phyloP scores from a whole-genome alignment of 92 coral and sea anemone genomes.

The Actinostola sp. region DNA sequence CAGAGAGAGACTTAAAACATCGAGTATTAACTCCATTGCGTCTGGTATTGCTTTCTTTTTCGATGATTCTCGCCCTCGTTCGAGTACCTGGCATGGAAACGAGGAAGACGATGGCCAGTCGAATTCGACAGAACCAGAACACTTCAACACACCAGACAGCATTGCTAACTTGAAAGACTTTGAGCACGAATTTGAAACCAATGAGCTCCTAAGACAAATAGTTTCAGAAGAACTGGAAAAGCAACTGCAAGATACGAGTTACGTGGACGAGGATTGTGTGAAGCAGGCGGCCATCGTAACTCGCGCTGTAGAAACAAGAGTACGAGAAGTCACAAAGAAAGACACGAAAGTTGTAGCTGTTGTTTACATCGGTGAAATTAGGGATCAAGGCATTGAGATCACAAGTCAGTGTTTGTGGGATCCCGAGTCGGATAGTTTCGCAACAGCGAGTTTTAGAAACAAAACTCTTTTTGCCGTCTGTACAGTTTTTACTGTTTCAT shows the following conservation, averaged over 20 bases:
- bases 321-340: slow-evolving; percentile 49
- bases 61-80: slow-evolving; percentile 59
- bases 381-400: slow-evolving; percentile 95
- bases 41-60: slow-evolving; percentile 75
- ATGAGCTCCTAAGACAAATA: slow-evolving; percentile 69
- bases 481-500: slow-evolving; percentile 80
- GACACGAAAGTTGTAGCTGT: slow-evolving; percentile 79
- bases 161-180: slow-evolving; percentile 71
- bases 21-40: slow-evolving; percentile 84
- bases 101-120: slow-evolving; percentile 39
- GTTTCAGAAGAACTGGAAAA: slow-evolving; percentile 76
- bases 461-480: slow-evolving; percentile 87
- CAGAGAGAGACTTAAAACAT: slow-evolving; percentile 59
- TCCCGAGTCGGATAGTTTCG: slow-evolving; percentile 84
- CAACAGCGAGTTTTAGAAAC: slow-evolving; percentile 82
- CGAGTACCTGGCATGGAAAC: slow-evolving; percentile 94
- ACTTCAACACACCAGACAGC: slow-evolving; percentile 17
- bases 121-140: background rate
- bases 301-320: slow-evolving; percentile 78
- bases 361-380: slow-evolving; percentile 93
- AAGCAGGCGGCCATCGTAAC: slow-evolving; percentile 71
- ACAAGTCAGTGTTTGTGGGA: slow-evolving; percentile 97
- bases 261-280: slow-evolving; percentile 71
- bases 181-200: slow-evolving; percentile 57
- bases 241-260: slow-evolving; percentile 56